Evolutionary conservation across 2,888 invertebrate genomes (phyloP).

Genomic region (Lasioglossum marginatum): DNA sequence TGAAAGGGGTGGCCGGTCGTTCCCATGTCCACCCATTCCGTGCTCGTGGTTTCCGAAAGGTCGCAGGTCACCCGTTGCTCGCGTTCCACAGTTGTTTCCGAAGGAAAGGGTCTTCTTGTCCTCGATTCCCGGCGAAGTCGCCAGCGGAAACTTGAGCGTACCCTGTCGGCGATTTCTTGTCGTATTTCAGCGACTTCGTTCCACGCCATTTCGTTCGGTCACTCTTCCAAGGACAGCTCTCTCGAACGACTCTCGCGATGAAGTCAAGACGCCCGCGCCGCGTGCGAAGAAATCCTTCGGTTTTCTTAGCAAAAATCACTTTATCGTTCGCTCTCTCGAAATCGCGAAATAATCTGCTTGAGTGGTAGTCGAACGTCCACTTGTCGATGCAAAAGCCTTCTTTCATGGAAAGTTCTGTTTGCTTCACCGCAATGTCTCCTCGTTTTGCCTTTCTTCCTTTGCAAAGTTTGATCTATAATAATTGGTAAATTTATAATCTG

Average conservation of each 20-base stretch:
- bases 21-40: slow-evolving; percentile 37
- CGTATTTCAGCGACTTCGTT: slow-evolving; percentile 1
- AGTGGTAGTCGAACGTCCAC: background rate
- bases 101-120: slow-evolving; percentile 29
- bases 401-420: background rate
- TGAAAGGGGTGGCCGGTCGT: slow-evolving; percentile 13
- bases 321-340: background rate
- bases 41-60: slow-evolving; percentile 25
- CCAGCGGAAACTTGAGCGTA: background rate
- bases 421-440: background rate
- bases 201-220: slow-evolving; percentile 11
- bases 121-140: slow-evolving; percentile 21
- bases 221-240: background rate
- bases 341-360: background rate
- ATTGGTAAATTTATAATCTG: background rate
- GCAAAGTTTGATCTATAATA: background rate
- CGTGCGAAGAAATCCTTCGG: background rate
- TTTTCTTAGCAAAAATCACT: background rate
- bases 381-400: background rate
- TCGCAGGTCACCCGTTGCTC: slow-evolving; percentile 19
- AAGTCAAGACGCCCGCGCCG: background rate
- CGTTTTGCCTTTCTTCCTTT: no score
- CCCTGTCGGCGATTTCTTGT: slow-evolving; percentile 8
- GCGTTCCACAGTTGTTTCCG: slow-evolving; percentile 24
- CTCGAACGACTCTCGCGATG: background rate